Evolutionary conservation across 2,797 vertebrate genomes (phyloP).

Genomic region (Spizella passerina): DNA sequence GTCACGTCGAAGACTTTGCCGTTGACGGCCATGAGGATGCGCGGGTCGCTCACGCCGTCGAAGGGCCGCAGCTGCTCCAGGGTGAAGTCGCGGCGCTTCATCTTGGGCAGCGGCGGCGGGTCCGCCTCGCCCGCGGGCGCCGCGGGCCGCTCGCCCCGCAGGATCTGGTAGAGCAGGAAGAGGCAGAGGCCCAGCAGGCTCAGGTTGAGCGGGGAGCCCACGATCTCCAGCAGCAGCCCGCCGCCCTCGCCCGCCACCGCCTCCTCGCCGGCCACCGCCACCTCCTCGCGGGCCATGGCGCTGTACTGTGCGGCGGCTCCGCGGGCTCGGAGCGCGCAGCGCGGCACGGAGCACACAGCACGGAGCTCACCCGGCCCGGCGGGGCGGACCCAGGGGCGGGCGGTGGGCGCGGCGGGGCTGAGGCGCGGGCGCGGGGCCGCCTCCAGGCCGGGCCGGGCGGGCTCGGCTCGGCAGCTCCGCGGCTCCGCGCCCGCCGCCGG

Average conservation of each 20-base stretch:
- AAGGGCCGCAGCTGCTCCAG: constrained; percentile 83
- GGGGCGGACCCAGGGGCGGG: not conserved
- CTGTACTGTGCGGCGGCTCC: not conserved
- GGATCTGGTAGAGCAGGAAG: constrained; percentile 74
- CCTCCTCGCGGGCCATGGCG: not conserved
- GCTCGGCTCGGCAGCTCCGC: not conserved
- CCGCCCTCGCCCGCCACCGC: constrained; percentile 1
- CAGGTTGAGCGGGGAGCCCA: constrained; percentile 91
- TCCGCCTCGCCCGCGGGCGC: constrained; percentile 43
- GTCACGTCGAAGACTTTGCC: constrained; percentile 97
- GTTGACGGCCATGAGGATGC: constrained; percentile 93
- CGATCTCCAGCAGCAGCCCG: constrained; percentile 88
- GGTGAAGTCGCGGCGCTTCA: constrained; percentile 91
- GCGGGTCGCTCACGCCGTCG: constrained; percentile 83
- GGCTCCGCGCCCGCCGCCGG: not conserved
- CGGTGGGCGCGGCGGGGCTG: not conserved
- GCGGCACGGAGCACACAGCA: too few species aligned
- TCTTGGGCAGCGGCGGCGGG: constrained; percentile 78
- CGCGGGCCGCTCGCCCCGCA: not conserved
- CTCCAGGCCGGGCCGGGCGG: not conserved
- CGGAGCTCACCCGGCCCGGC: not conserved
- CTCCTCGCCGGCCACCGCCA: not conserved
- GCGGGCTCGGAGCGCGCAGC: not conserved
- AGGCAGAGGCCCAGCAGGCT: constrained; percentile 89
- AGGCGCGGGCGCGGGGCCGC: not conserved